Evolutionary conservation across 2,888 invertebrate genomes (phyloP), one percentile per base, ranked within the genome.

Genomic region (Chymomyza procnemis): DNA sequence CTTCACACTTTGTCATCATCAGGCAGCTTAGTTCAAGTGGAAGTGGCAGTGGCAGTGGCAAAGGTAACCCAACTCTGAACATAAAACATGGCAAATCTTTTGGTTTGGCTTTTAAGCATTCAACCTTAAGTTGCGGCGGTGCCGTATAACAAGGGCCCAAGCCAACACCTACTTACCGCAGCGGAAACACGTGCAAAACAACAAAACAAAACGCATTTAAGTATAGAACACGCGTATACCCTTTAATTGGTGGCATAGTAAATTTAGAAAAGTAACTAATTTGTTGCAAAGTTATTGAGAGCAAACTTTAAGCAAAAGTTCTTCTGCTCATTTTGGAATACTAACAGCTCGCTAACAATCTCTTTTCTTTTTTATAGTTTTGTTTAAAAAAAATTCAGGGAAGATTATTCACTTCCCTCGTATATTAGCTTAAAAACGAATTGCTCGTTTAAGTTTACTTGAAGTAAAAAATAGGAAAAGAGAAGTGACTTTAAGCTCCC

Each of bases 1-100:
- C 82, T 81, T 81, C 77, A 81, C 81, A 81, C 79, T 81, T 81
- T 81, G 81, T 87, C 81, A 81, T 87, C 82, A 85, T 81, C 87
- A 85, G 79, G 67, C 76, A 74, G 85, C 74, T 80, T 79, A 76
- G 79, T 48, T 12, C 12, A 41, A 41, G 34, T 41, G 34, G 34
- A 41, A 61, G 60, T 66, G 68, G 65, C 62, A 58, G 60, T 66
- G 68, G 65, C 62, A 56, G 52, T 64, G 73, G 52, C 64, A 69
- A 60, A 41, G 34, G 34, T 41, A 41, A 41, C 0, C 50, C n/a
- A 6, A 18, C 8, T 16, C 50, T 6, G 18, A 50, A 50, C 50
- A 19, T 50, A 19, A 50, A 50, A 50, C 50, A 54, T 66, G 71
- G 63, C 54, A 66, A 62, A 50, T 34, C 41, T 30, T 41, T n/a